Base-by-base conservation (phyloP, 2,888 invertebrate genomes). In the Catocala fraxini region DNA sequence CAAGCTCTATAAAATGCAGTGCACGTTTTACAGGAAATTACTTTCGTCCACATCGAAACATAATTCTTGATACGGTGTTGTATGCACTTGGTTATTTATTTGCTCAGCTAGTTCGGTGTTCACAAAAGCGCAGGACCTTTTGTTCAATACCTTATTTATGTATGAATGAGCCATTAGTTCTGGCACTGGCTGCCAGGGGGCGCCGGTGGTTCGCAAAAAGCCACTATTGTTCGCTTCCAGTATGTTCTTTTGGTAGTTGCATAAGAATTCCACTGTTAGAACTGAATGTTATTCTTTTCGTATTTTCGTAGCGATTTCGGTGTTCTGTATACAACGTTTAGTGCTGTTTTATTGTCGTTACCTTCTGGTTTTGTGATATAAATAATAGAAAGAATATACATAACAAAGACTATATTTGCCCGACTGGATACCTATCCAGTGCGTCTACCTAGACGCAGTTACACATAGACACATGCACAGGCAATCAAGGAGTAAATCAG, bases 101-200 rank as follows among this genome's bases (percentile, higher is more conserved):
- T 71, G 58, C 58, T 51, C 47, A 41, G 51, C 51, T 51, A 72
- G 60, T 75, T 73, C 59, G 39, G 49, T 13, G 43, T 11, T 56
- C 62, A 71, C 57, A 65, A 60, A 68, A 73, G 67, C 59, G 46
- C 46, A 47, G 51, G 41, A 70, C 64, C 71, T 68, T 79, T 78
- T 78, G 79, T 78, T 73, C 77, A 63, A 71, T 70, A 33, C 25
- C 72, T 72, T 79, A 79, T 79, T 79, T 77, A 79, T 77, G 77
- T 79, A 73, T 59, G 68, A 75, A 69, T 70, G 73, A 70, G 70
- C 79, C 75, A 79, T 79, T 79, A 77, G 73, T 79, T 79, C 64
- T 70, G 69, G 68, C 62, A 51, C 56, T 63, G 41, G 70, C 65
- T 63, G 68, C 56, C 59, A 71, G 70, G 64, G 71, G 59, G 56